Evolutionary conservation across 2,888 invertebrate species (phyloP), one percentile per base, ranked within the genome.

Genomic region (Volucella inanis): DNA sequence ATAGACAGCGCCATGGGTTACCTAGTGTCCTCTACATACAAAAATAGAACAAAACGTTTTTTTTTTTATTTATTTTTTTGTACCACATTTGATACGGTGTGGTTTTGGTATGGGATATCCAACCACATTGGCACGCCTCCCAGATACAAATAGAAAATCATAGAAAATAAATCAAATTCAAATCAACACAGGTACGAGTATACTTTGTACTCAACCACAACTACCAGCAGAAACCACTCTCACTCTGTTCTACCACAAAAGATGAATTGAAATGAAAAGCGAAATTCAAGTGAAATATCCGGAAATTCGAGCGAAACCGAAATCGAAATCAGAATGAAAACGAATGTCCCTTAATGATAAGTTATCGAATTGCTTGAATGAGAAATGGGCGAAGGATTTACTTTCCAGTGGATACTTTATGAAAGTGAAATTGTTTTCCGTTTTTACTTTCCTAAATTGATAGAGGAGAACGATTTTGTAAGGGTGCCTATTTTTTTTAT

Each of bases 271-370:
- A 85, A 81, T 76, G 65, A 77, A 81, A 82, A 78, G 71, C 54
- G 71, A 82, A 82, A 78, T 72, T 72, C 67, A 78, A 82, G 81
- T 82, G 85, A 86, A 86, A 82, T 81, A 74, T 86, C 85, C 85
- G 85, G 85, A 86, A 85, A 81, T 68, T 62, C 43, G 72, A 62
- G 47, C 68, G 71, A 82, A 78, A 82, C 41, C 43, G 54, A 80
- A 79, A 79, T 54, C 74, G 57, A 74, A 71, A 67, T 68, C 55
- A 83, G 68, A 74, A 64, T 54, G 79, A 83, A 81, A 80, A 75
- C 65, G 52, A 67, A 61, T 80, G 75, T 80, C 64, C 59, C 78
- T 74, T 86, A 82, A 86, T 86, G 70, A 86, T 82, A 70, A 82
- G 74, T 72, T 86, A 82, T 86, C 86, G 64, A 82, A 45, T 86